These are phyloP conservation scores for Actinia tenebrosa DNA, from an alignment of 64 coral and sea anemone genomes.

Conservation along the genomic window DNA sequence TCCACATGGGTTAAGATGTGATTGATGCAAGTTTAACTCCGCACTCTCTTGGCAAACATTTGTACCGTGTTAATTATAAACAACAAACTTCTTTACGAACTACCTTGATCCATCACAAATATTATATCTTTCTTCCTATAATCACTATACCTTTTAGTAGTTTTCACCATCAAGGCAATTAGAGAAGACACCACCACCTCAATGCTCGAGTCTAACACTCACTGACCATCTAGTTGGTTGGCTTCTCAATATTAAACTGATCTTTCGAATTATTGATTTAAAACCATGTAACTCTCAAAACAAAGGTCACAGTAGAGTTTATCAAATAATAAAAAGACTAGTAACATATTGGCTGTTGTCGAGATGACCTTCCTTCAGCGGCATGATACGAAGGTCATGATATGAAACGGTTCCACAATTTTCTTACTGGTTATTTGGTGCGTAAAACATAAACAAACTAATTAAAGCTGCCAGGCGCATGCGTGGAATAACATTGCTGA, in stretches of 20 bases:
- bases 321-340: not conserved
- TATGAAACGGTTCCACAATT: not conserved
- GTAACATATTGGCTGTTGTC: not conserved
- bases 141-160: not conserved
- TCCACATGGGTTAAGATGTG: not conserved
- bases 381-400: not conserved
- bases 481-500: not conserved
- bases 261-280: not conserved
- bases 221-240: not conserved
- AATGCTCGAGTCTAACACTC: not conserved
- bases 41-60: not conserved
- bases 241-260: not conserved
- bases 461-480: not conserved
- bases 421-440: not conserved
- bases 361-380: not conserved
- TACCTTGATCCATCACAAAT: not conserved
- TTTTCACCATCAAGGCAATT: not conserved
- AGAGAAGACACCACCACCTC: not conserved
- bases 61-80: not conserved
- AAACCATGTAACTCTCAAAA: not conserved
- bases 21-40: not conserved
- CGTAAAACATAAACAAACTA: constrained; percentile 1
- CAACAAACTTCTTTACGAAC: not conserved
- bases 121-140: not conserved
- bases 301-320: not conserved